Base-by-base conservation (phyloP, 2,113 vertebrate genomes). In the Bagarius yarrelli region DNA sequence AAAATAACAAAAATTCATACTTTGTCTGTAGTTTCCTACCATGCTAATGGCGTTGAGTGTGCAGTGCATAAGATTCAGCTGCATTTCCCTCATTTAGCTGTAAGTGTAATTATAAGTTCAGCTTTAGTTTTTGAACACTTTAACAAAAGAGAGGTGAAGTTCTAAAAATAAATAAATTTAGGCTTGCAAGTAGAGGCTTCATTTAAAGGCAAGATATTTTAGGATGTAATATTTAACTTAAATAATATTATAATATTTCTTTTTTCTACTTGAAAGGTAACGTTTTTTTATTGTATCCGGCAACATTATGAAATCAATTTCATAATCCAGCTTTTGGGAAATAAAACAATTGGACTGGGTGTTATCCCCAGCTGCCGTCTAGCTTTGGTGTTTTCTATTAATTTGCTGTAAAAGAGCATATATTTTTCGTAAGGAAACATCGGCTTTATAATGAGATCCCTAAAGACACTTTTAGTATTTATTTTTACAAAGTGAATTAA, bases 401-500 rank as follows among this genome's bases (percentile, higher is more conserved):
- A 87, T 84, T 83, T 83, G 60, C 86, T 81, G 74, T 84, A 80
- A 53, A 57, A 87, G 57, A 87, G 67, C 63, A 80, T 71, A 80
- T 36, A 79, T 30, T 79, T 85, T 85, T 83, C 71, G 63, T 57
- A 79, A 78, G 83, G 79, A 64, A 75, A 84, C 34, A 81, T 30
- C 81, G 47, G 19, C 79, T 50, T 81, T 52, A 76, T 77, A 86
- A 83, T 67, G 47, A 61, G 77, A 72, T 60, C 50, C 85, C 84
- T 78, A 52, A 78, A 72, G 71, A 83, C 61, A 55, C 81, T 64
- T 77, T 52, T 83, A 79, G 64, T 86, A 83, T 86, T 88, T 84
- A 55, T 83, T 76, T 85, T 36, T 34, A 86, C 76, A 84, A 63
- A 25, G 77, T 81, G 86, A 85, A 88, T 88, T 85, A 88, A 82